A percentile compares a stretch with the other conserved stretches of the same genome.
Conservation (phyloP, 1,140 invertebrate species). For the Solenopsis invicta region DNA sequence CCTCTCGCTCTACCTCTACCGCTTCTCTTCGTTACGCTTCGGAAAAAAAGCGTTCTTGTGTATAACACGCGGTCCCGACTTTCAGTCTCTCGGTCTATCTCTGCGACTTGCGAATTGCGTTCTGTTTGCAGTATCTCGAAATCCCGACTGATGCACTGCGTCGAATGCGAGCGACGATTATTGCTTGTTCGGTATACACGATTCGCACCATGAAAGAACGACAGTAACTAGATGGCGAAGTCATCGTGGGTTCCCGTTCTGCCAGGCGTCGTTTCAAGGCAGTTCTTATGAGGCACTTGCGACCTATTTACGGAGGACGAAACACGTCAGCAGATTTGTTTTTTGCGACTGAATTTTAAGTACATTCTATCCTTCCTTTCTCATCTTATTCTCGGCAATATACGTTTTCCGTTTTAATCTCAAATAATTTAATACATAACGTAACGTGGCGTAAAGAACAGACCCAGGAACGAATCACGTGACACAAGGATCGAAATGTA, state of each 20-base stretch:
- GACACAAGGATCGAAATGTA: neutral
- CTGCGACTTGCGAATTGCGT: constrained; percentile 49
- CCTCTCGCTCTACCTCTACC: constrained; percentile 25
- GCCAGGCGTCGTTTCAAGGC: neutral
- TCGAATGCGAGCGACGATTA: constrained; percentile 81
- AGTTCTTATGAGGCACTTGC: neutral
- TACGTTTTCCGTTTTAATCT: neutral
- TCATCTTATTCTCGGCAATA: too few relatives aligned
- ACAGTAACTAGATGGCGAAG: constrained; percentile 68
- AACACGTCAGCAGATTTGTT: too few relatives aligned
- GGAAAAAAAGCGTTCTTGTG: constrained; percentile 61
- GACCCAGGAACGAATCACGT: neutral
- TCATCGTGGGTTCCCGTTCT: neutral
- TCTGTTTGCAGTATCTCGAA: constrained; percentile 70
- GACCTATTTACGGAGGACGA: neutral
- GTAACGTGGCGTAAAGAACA: neutral
- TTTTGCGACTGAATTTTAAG: neutral
- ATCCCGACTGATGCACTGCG: constrained; percentile 82
- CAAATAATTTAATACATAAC: neutral
- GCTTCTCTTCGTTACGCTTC: constrained; percentile 48
- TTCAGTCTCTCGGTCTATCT: constrained; percentile 64
- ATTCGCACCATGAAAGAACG: constrained; percentile 75
- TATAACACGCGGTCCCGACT: constrained; percentile 61
- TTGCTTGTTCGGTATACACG: constrained; percentile 76
- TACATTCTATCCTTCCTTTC: neutral